Evolutionary conservation across 2,797 vertebrate species (phyloP).

Genomic region (Pseudotriccus pelzelni): DNA sequence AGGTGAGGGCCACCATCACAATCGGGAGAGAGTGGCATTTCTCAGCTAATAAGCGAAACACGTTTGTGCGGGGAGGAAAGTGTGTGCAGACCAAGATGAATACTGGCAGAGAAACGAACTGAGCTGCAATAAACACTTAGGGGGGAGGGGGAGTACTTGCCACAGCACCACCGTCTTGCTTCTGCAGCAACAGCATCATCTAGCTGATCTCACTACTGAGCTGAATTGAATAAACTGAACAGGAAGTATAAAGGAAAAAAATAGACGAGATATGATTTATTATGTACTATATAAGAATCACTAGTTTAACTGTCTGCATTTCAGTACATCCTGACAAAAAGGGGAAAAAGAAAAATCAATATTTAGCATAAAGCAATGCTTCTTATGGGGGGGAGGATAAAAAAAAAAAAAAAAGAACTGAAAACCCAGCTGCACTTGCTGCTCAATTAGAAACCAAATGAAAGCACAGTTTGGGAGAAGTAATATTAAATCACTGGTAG

Average conservation of each 20-base stretch:
- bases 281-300: conserved; percentile 22
- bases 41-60: neutral
- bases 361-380: neutral
- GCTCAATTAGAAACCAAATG: neutral
- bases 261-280: conserved; percentile 61
- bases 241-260: conserved; percentile 51
- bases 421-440: neutral
- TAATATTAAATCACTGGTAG: neutral
- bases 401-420: neutral
- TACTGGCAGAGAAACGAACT: neutral
- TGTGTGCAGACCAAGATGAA: neutral
- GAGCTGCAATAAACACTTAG: neutral
- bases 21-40: neutral
- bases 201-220: conserved; percentile 46
- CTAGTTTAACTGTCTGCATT: conserved; percentile 60
- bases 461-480: neutral
- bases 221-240: conserved; percentile 50
- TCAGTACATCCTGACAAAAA: conserved; percentile 22
- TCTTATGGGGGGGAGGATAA: neutral
- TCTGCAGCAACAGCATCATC: conserved; percentile 57
- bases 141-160: conserved; percentile 14
- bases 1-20: neutral
- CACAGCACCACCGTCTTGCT: neutral
- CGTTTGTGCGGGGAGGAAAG: neutral
- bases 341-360: neutral